These are phyloP conservation scores for Drosophila malerkotliana DNA, from an alignment of 1,140 invertebrate genomes.

Conservation along the genomic window DNA sequence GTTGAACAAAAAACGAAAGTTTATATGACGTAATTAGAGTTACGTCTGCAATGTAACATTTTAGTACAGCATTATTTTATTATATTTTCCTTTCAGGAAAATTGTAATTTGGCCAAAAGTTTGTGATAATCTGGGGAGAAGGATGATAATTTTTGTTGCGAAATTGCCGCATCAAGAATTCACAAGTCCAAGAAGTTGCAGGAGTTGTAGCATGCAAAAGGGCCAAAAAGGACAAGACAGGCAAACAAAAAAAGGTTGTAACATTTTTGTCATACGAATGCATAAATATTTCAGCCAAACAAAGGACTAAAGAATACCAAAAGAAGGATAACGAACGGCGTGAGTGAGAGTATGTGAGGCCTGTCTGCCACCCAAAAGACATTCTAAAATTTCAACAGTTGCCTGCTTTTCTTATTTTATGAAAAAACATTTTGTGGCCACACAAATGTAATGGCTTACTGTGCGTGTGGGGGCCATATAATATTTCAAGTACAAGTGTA, in stretches of 20 bases:
- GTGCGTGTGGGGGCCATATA: constrained; percentile 36
- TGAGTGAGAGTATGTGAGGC: not conserved
- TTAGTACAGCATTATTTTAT: constrained; percentile 24
- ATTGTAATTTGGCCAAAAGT: constrained; percentile 47
- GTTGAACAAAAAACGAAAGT: constrained; percentile 1
- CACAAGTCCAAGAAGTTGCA: constrained; percentile 40
- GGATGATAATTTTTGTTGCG: constrained; percentile 51
- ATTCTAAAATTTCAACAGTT: constrained; percentile 65
- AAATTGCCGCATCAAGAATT: constrained; percentile 69
- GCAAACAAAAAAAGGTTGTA: constrained; percentile 31
- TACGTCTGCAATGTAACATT: not conserved
- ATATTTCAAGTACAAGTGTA: constrained; percentile 75
- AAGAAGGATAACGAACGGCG: constrained; percentile 1
- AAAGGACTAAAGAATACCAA: constrained; percentile 51
- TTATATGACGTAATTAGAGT: constrained; percentile 25
- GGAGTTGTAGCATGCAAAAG: constrained; percentile 34
- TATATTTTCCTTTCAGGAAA: constrained; percentile 41
- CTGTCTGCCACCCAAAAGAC: constrained; percentile 38
- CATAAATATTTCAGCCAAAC: constrained; percentile 72
- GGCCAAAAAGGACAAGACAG: constrained; percentile 14
- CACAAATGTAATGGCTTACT: constrained; percentile 50
- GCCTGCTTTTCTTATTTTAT: constrained; percentile 55
- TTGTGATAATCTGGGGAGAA: constrained; percentile 28
- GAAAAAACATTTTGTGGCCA: constrained; percentile 76
- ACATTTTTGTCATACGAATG: constrained; percentile 69